Conservation (phyloP, 1,140 invertebrate genomes). For the Bombus terrestris region DNA sequence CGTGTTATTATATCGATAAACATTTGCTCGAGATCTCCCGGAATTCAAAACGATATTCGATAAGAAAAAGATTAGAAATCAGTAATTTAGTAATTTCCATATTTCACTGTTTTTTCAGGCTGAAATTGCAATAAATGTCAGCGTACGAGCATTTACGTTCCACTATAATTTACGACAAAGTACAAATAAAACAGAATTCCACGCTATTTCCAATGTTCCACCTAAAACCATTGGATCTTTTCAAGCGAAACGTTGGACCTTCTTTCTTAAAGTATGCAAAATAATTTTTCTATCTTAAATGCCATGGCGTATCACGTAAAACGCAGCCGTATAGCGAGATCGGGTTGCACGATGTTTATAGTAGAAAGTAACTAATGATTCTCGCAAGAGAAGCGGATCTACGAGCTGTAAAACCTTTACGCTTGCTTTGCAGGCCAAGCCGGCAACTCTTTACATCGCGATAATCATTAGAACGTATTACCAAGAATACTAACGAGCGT, state of each 20-base stretch:
- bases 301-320: not conserved
- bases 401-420: conserved; percentile 55
- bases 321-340: conserved; percentile 14
- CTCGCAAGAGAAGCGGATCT: conserved; percentile 43
- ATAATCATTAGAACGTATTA: conserved; percentile 47
- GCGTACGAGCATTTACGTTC: not conserved
- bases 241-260: not conserved
- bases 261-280: not conserved
- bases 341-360: conserved; percentile 30
- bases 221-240: not conserved
- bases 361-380: conserved; percentile 45
- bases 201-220: too few relatives aligned
- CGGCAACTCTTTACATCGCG: conserved; percentile 38
- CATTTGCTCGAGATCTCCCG: accelerated
- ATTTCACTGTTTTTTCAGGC: not conserved
- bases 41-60: too few relatives aligned
- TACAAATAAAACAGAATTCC: not conserved
- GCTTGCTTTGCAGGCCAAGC: conserved; percentile 39
- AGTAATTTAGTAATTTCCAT: not conserved
- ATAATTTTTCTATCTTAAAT: conserved; percentile 29
- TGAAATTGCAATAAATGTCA: too few relatives aligned
- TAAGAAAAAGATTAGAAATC: not conserved
- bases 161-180: not conserved
- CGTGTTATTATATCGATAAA: too few relatives aligned
- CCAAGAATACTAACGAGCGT: conserved; percentile 33